Conservation (phyloP, 2,797 vertebrate genomes). For the Tangara arthus region DNA sequence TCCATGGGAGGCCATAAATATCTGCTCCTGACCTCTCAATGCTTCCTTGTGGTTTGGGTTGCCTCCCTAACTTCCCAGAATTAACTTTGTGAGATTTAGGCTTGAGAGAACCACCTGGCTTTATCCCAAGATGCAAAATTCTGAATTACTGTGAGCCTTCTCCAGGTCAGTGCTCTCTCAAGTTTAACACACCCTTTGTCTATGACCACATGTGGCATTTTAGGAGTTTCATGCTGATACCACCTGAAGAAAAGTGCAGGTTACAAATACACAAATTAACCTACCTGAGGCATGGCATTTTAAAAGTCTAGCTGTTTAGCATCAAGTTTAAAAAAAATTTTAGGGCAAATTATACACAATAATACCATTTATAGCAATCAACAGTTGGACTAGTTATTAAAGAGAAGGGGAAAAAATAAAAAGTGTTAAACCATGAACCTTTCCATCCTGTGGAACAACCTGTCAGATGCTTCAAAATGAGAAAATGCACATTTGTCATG, state of each 20-base stretch:
- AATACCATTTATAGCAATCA: neutral
- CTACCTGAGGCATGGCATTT: neutral
- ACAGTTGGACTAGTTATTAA: neutral
- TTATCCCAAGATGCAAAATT: neutral
- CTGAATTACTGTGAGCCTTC: neutral
- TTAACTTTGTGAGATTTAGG: neutral
- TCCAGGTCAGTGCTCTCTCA: neutral
- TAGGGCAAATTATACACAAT: neutral
- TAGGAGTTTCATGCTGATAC: neutral
- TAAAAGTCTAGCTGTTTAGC: neutral
- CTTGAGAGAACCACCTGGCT: neutral
- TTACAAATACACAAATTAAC: neutral
- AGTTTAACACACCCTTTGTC: neutral
- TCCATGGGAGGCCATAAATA: neutral
- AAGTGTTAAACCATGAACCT: neutral
- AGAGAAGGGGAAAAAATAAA: neutral
- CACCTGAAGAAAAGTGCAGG: constrained; percentile 3
- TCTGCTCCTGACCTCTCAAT: neutral
- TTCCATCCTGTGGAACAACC: neutral
- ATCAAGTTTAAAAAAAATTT: neutral
- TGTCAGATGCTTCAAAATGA: neutral
- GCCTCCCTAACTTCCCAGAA: neutral
- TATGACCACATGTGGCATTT: accelerated
- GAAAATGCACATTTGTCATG: neutral
- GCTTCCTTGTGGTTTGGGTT: neutral